Conservation (phyloP, 37 sponge, comb jelly and placozoan species). For the Halisarca cf. caerulea region DNA sequence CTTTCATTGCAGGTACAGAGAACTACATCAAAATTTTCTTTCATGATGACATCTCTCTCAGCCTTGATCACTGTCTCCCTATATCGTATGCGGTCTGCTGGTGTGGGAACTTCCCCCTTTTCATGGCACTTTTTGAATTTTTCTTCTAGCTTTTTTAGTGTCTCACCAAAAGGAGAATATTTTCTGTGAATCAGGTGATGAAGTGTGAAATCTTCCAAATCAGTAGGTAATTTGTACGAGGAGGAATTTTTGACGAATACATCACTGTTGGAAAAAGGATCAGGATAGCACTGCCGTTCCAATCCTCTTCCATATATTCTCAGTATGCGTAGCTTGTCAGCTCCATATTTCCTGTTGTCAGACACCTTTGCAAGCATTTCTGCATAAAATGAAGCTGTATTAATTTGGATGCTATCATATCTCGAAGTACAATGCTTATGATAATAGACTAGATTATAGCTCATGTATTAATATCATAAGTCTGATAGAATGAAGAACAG, state of each 20-base stretch:
- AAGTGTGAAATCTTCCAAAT: slow-evolving; percentile 13
- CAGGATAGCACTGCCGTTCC: slow-evolving; percentile 38
- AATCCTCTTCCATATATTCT: slow-evolving; percentile 48
- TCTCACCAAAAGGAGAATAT: neutral
- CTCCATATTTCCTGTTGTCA: neutral
- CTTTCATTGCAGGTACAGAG: slow-evolving; percentile 75
- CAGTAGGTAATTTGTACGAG: neutral
- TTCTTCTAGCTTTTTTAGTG: neutral
- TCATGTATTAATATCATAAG: too few relatives aligned
- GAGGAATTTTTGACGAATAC: neutral
- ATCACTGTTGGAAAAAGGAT: slow-evolving; percentile 8
- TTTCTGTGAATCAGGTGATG: slow-evolving; percentile 30
- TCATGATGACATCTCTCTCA: slow-evolving; percentile 31
- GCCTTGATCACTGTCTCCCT: neutral
- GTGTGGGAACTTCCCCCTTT: neutral
- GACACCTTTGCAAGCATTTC: too few relatives aligned
- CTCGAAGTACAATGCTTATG: too few relatives aligned
- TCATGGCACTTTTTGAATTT: slow-evolving; percentile 4
- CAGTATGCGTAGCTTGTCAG: slow-evolving; percentile 33
- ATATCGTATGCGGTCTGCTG: neutral
- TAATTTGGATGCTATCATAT: too few relatives aligned
- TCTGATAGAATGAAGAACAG: too few relatives aligned
- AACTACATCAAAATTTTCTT: slow-evolving; percentile 50
- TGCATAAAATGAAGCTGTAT: too few relatives aligned
- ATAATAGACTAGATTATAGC: too few relatives aligned